Conservation (phyloP, 2,797 vertebrate species). For the Emys orbicularis region DNA sequence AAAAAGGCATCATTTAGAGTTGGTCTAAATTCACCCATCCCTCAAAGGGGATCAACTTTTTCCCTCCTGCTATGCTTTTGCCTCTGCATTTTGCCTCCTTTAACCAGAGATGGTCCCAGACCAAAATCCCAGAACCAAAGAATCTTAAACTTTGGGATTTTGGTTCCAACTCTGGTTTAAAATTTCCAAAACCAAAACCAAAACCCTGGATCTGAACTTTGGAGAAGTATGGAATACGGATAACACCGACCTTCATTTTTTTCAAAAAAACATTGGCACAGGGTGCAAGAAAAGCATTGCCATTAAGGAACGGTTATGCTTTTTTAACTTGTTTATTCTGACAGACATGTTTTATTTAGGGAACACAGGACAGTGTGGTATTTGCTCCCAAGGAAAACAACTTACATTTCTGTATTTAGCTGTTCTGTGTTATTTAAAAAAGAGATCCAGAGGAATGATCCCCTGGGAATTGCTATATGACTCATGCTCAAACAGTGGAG, state of each 20-base stretch:
- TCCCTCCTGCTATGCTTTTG: background rate
- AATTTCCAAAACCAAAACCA: background rate
- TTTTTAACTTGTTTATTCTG: background rate
- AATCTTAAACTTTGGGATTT: background rate
- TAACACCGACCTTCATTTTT: background rate
- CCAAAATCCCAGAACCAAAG: background rate
- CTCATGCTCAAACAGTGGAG: background rate
- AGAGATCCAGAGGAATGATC: accelerated
- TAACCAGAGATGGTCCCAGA: background rate
- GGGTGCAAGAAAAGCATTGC: background rate
- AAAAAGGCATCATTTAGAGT: background rate
- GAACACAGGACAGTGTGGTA: background rate
- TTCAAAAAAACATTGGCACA: background rate
- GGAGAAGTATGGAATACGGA: background rate
- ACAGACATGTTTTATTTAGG: background rate
- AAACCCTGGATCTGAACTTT: background rate
- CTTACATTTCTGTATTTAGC: background rate
- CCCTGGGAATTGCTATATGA: background rate
- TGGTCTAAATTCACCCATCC: background rate
- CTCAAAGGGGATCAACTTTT: background rate
- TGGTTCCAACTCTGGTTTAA: background rate
- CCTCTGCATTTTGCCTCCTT: background rate
- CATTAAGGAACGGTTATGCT: background rate
- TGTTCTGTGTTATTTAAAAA: background rate
- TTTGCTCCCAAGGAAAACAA: background rate